A percentile compares a stretch with the other conserved stretches of the same genome.
Evolutionary conservation across 2,113 vertebrate genomes (phyloP).

Genomic region (Ursus arctos): DNA sequence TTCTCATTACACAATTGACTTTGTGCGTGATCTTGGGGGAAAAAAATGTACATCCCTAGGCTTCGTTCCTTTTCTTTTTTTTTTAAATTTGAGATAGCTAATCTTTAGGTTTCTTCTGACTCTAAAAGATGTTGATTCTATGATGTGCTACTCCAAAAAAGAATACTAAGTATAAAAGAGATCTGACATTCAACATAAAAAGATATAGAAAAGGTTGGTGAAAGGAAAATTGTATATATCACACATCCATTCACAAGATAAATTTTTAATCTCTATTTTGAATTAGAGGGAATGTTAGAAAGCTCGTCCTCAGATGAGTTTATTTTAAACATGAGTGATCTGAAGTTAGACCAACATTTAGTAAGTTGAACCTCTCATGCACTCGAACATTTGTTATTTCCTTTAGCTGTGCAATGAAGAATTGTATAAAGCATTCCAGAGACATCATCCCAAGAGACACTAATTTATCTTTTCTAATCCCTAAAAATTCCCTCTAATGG

Average conservation of each 20-base stretch:
- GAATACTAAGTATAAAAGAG: neutral
- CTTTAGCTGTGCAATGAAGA: neutral
- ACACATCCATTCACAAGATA: neutral
- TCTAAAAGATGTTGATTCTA: neutral
- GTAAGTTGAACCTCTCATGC: neutral
- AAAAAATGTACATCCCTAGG: neutral
- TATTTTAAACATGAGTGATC: neutral
- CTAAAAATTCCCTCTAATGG: neutral
- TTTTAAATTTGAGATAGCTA: neutral
- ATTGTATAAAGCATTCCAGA: slow-evolving; percentile 7
- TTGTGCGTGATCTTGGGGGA: neutral
- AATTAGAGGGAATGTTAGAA: neutral
- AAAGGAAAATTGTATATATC: neutral
- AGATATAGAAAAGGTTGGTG: neutral
- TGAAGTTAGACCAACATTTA: slow-evolving; percentile 7
- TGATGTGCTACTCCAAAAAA: neutral
- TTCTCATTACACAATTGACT: neutral
- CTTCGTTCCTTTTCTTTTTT: neutral
- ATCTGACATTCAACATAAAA: neutral
- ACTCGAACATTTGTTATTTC: neutral
- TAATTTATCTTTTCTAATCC: slow-evolving; percentile 10
- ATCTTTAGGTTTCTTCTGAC: neutral
- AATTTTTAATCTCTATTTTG: neutral
- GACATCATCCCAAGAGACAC: neutral
- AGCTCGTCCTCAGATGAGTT: neutral